Evolutionary conservation across 2,113 vertebrate genomes (phyloP).

Genomic region (Penelope pileata): DNA sequence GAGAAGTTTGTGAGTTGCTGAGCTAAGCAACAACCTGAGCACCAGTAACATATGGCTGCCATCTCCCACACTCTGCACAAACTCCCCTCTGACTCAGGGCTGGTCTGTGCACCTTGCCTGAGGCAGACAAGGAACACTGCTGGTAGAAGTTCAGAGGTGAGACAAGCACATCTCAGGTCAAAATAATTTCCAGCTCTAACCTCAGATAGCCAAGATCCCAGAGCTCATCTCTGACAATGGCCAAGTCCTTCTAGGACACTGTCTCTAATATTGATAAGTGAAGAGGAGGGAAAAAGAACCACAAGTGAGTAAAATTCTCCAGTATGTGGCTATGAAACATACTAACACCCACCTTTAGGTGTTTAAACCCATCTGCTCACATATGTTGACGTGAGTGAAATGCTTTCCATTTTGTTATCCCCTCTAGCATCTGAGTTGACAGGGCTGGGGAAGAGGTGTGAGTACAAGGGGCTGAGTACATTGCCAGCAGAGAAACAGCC

Average conservation of each 20-base stretch:
- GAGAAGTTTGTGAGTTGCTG: neutral
- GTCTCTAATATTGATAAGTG: neutral
- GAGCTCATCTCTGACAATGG: neutral
- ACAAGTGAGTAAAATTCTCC: neutral
- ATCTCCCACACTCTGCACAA: neutral
- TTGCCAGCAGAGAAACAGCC: neutral
- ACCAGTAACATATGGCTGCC: neutral
- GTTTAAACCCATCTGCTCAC: neutral
- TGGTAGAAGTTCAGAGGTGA: rapidly evolving
- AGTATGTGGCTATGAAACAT: neutral
- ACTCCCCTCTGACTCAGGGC: neutral
- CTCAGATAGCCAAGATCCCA: neutral
- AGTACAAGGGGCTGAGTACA: neutral
- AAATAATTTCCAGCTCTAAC: neutral
- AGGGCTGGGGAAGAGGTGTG: neutral
- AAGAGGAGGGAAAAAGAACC: neutral
- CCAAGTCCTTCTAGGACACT: neutral
- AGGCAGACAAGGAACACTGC: rapidly evolving
- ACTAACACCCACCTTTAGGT: neutral
- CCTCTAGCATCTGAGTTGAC: neutral
- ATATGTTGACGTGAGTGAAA: neutral
- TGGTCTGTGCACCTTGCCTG: rapidly evolving
- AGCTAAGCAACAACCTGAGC: neutral
- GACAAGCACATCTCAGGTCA: neutral
- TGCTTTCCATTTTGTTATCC: neutral